These are phyloP conservation scores for Diadromus collaris DNA, from an alignment of 2,888 invertebrate genomes.

Conservation along the genomic window DNA sequence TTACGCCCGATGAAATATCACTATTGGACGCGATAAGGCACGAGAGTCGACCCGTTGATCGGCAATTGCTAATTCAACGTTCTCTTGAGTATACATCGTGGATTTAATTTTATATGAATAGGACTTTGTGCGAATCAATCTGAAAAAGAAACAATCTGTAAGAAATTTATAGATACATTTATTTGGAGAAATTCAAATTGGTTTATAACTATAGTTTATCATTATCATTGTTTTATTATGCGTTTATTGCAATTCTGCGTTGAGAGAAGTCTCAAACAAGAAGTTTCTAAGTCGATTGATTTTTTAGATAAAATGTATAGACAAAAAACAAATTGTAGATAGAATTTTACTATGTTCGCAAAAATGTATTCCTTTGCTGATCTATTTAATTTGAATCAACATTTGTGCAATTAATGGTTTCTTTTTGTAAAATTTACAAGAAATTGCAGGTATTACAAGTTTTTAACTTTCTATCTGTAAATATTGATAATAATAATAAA, in stretches of 20 bases:
- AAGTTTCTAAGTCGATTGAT: no score
- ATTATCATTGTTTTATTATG: not conserved
- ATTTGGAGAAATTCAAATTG: not conserved
- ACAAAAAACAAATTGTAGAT: not conserved
- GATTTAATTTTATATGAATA: not conserved
- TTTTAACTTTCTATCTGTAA: no score
- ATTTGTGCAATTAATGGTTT: not conserved
- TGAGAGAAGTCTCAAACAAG: no score
- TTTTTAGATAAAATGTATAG: not conserved
- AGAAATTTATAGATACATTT: not conserved
- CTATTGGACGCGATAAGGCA: not conserved
- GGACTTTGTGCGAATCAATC: not conserved
- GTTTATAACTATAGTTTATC: not conserved
- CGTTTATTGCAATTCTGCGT: not conserved
- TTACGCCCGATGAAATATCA: slow-evolving; percentile 6
- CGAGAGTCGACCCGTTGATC: not conserved
- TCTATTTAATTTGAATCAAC: not conserved
- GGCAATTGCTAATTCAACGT: not conserved
- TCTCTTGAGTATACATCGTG: no score
- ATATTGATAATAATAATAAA: no score
- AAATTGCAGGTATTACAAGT: no score
- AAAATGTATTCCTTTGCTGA: not conserved
- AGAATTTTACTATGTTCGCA: not conserved
- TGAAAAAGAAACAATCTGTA: no score
- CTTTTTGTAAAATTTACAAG: no score